These are phyloP conservation scores for Scelioninae gen. 1 DNA, from an alignment of 2,888 invertebrate species.

Conservation along the genomic window DNA sequence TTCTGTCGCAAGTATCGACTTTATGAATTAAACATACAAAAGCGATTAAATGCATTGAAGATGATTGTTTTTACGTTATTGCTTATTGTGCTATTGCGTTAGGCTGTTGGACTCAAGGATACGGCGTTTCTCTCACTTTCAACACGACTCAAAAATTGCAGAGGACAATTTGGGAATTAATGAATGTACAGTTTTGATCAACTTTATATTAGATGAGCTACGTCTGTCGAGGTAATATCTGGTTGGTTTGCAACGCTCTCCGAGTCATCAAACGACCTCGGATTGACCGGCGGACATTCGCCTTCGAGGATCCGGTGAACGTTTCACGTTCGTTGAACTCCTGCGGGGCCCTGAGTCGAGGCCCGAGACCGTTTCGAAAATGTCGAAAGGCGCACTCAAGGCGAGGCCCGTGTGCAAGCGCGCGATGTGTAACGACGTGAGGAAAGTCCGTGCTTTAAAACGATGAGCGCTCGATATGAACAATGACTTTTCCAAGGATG, in stretches of 20 bases:
- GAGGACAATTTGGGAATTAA: too few relatives aligned
- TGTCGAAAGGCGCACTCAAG: conserved; percentile 72
- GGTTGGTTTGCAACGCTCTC: conserved; percentile 47
- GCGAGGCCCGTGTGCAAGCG: conserved; percentile 71
- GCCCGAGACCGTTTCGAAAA: conserved; percentile 71
- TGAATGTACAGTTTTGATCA: too few relatives aligned
- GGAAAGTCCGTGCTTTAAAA: conserved; percentile 52
- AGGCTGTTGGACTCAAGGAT: too few relatives aligned
- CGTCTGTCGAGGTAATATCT: conserved; percentile 54
- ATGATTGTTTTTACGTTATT: too few relatives aligned
- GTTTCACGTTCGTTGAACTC: conserved; percentile 75
- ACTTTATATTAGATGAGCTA: conserved; percentile 10
- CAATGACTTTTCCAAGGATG: too few relatives aligned
- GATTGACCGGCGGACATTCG: conserved; percentile 71
- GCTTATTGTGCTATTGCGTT: too few relatives aligned
- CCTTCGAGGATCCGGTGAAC: conserved; percentile 71
- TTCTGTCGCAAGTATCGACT: too few relatives aligned
- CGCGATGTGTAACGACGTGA: conserved; percentile 69
- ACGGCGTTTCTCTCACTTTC: too few relatives aligned
- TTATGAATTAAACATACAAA: too few relatives aligned
- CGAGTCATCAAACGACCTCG: conserved; percentile 69
- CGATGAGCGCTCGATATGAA: conserved; percentile 23
- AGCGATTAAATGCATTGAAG: too few relatives aligned
- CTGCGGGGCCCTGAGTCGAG: conserved; percentile 57
- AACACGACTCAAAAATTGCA: too few relatives aligned